Conservation (phyloP, 2,797 vertebrate species). For the Aeoliscus strigatus region DNA sequence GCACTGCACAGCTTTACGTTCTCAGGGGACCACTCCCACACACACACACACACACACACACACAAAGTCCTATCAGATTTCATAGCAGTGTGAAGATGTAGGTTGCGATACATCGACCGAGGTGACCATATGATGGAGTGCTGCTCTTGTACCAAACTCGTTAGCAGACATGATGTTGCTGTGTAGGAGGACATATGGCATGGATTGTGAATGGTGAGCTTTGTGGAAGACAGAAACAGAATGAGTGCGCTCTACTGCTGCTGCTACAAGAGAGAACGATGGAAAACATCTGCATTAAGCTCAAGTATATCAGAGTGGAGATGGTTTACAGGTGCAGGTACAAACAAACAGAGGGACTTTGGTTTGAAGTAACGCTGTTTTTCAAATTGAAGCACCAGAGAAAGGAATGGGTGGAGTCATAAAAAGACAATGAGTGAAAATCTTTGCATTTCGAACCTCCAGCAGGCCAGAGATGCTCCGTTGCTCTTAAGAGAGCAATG, state of each 20-base stretch:
- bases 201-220: conserved; percentile 24
- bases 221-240: conserved; percentile 12
- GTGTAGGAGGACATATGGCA: conserved; percentile 47
- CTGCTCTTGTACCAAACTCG: conserved; percentile 30
- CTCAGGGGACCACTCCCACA: no score
- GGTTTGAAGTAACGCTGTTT: no score
- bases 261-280: neutral
- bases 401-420: no score
- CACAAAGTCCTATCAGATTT: conserved; percentile 24
- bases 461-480: no score
- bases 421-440: no score
- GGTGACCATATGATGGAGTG: conserved; percentile 51
- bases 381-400: no score
- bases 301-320: conserved; percentile 50
- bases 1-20: conserved; percentile 15
- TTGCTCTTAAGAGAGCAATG: no score
- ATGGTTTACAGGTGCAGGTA: no score
- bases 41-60: no score
- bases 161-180: conserved; percentile 36
- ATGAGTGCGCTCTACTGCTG: conserved; percentile 5
- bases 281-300: no score
- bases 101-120: conserved; percentile 18
- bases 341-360: no score
- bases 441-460: no score
- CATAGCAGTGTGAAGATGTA: conserved; percentile 16